These are phyloP conservation scores for Diloba caeruleocephala DNA, from an alignment of 2,888 invertebrate species.

Conservation along the genomic window DNA sequence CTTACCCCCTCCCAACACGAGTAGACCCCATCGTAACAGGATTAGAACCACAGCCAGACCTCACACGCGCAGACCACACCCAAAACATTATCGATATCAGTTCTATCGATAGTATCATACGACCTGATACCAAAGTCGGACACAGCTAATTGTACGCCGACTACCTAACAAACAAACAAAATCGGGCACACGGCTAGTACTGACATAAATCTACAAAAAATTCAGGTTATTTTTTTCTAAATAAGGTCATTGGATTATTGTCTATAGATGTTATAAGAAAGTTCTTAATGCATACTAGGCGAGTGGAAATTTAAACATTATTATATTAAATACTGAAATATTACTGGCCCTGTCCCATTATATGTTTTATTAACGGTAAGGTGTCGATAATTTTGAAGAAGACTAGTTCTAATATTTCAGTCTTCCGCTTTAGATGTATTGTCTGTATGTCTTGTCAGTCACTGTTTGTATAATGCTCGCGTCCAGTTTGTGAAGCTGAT, in stretches of 20 bases:
- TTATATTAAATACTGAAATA: too few species aligned
- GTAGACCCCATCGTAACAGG: conserved; percentile 4
- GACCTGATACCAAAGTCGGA: conserved; percentile 54
- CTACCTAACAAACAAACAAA: conserved; percentile 86
- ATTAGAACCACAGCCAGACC: conserved; percentile 28
- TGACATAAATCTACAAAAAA: too few species aligned
- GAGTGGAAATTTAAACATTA: too few species aligned
- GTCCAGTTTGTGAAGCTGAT: conserved; percentile 13
- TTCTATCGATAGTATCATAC: conserved; percentile 47
- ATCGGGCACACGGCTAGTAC: too few species aligned
- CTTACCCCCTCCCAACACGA: conserved; percentile 19
- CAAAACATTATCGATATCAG: conserved; percentile 37
- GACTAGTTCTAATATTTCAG: too few species aligned
- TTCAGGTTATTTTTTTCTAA: conserved; percentile 15
- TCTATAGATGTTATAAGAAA: too few species aligned
- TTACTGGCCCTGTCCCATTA: too few species aligned
- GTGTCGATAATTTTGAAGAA: too few species aligned
- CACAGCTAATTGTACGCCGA: conserved; percentile 85
- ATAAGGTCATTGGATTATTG: conserved; percentile 11
- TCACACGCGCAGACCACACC: conserved; percentile 45
- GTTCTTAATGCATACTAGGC: too few species aligned
- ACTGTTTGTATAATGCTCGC: conserved; percentile 33
- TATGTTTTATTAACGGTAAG: too few species aligned
- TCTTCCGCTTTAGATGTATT: neutral
- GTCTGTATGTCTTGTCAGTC: conserved; percentile 5